Evolutionary conservation across 2,113 vertebrate genomes (phyloP).

Genomic region (Ciconia maguari): DNA sequence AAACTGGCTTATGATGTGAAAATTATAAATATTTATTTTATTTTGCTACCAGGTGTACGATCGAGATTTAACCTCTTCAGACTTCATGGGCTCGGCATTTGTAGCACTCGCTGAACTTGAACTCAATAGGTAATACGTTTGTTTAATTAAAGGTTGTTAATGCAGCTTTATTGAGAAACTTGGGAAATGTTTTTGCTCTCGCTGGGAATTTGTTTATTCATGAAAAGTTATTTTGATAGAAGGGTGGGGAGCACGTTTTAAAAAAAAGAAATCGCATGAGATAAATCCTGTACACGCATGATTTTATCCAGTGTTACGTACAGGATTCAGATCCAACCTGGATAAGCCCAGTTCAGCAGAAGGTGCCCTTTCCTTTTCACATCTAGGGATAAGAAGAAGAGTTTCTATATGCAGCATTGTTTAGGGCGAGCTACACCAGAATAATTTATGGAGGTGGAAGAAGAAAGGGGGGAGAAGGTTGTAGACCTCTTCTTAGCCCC

Average conservation of each 20-base stretch:
- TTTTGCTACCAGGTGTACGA: conserved; percentile 86
- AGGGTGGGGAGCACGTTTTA: not conserved
- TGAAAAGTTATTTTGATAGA: not conserved
- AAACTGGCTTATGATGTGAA: not conserved
- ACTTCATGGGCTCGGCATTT: conserved; percentile 91
- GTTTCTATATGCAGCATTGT: not conserved
- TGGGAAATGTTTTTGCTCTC: not conserved
- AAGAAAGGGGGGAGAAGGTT: not conserved
- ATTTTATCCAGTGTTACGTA: accelerated
- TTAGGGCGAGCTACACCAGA: not conserved
- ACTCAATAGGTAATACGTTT: conserved; percentile 81
- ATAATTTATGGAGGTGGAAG: not conserved
- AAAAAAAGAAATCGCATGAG: not conserved
- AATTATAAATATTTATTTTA: not conserved
- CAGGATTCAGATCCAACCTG: not conserved
- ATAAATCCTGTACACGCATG: accelerated
- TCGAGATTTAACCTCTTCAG: conserved; percentile 88
- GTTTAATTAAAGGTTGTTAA: not conserved
- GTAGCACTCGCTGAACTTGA: conserved; percentile 81
- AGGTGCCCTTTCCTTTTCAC: not conserved
- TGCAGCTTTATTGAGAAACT: not conserved
- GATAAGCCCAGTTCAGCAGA: not conserved
- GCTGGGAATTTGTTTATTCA: not conserved
- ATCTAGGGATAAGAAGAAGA: not conserved
- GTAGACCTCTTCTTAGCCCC: not conserved